These are phyloP conservation scores for Procambarus clarkii DNA, from an alignment of 1,140 invertebrate genomes.

Conservation along the genomic window DNA sequence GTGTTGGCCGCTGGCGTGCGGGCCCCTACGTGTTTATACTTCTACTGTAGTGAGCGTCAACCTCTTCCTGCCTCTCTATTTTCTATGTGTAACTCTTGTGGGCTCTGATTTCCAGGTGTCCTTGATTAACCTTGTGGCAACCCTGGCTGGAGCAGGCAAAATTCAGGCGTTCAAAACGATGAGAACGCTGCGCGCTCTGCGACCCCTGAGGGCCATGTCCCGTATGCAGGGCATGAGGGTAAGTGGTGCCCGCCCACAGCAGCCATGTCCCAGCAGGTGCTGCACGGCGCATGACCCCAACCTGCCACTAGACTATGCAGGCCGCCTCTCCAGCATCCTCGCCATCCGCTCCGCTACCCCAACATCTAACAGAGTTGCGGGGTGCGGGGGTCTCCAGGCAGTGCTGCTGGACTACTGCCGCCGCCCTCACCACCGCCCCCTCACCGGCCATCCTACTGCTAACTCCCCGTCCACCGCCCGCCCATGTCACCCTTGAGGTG, in stretches of 20 bases:
- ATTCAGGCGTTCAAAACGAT: constrained; percentile 99
- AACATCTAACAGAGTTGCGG: not conserved
- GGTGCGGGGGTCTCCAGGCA: not conserved
- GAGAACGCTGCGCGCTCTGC: constrained; percentile 94
- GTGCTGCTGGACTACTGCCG: not conserved
- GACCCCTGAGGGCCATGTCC: constrained; percentile 95
- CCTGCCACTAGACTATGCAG: constrained; percentile 11
- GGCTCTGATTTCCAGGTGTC: constrained; percentile 84
- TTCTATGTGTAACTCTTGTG: constrained; percentile 47
- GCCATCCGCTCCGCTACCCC: not conserved
- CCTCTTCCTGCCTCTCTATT: not conserved
- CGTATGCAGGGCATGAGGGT: constrained; percentile 99
- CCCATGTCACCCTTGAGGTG: not conserved
- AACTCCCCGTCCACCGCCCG: not conserved
- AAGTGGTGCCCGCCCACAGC: constrained; percentile 79
- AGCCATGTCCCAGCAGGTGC: not conserved
- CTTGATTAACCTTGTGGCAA: constrained; percentile 97
- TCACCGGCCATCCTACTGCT: not conserved
- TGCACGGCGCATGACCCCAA: constrained; percentile 47
- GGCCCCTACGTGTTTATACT: not conserved
- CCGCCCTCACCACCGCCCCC: not conserved
- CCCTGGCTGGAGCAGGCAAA: constrained; percentile 92
- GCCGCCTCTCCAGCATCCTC: not conserved
- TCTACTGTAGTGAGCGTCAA: not conserved
- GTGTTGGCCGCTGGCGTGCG: constrained; percentile 22